Conservation (phyloP, 2,113 vertebrate species). For the Leptodactylus fuscus region DNA sequence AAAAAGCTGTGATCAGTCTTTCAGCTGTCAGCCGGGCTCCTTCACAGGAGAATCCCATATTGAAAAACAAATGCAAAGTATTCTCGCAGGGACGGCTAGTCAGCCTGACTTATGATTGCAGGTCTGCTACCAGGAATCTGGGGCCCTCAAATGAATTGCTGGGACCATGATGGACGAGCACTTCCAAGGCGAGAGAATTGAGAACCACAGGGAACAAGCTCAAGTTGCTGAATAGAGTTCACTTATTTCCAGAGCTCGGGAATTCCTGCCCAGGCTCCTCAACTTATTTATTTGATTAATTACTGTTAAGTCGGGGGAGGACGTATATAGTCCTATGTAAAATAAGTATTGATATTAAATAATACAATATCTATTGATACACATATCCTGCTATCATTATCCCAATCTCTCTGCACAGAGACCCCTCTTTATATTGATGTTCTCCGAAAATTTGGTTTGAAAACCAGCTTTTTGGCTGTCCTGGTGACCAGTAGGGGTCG, state of each 20-base stretch:
- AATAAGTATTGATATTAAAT: no score
- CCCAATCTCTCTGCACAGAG: no score
- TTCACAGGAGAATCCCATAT: slow-evolving; percentile 53
- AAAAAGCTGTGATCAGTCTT: slow-evolving; percentile 59
- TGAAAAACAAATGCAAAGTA: slow-evolving; percentile 60
- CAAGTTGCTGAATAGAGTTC: slow-evolving; percentile 44
- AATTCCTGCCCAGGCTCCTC: not conserved
- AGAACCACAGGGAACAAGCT: slow-evolving; percentile 39
- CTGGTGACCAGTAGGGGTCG: no score
- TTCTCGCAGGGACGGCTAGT: slow-evolving; percentile 53
- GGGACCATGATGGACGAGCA: slow-evolving; percentile 56
- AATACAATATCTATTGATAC: no score
- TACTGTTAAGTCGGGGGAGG: not conserved
- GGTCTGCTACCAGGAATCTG: slow-evolving; percentile 43
- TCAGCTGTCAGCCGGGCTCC: slow-evolving; percentile 57
- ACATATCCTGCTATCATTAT: no score
- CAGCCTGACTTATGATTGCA: slow-evolving; percentile 57
- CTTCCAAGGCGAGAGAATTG: slow-evolving; percentile 46
- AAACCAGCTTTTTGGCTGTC: no score
- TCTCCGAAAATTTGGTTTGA: no score
- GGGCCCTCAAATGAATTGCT: slow-evolving; percentile 54
- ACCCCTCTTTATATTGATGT: no score
- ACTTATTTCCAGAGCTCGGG: slow-evolving; percentile 19
- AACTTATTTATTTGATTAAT: slow-evolving; percentile 33
- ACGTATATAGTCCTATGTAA: not conserved